These are phyloP conservation scores for Hirudo medicinalis DNA, from an alignment of 1,140 invertebrate genomes.

Conservation along the genomic window DNA sequence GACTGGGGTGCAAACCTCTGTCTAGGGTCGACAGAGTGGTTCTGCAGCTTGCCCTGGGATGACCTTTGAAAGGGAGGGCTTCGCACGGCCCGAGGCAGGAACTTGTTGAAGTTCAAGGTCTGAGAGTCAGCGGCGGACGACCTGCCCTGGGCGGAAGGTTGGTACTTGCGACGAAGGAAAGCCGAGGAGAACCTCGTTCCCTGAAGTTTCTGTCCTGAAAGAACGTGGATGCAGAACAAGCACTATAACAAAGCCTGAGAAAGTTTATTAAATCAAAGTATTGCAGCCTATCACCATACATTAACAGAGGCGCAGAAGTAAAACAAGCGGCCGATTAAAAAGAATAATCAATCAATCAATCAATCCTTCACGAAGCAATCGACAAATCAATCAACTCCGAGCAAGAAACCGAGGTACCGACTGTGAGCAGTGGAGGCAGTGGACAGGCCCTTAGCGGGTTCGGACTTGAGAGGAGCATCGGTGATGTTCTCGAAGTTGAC, in stretches of 20 bases:
- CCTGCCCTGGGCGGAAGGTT: background rate
- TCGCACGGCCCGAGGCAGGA: background rate
- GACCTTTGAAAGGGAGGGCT: no score
- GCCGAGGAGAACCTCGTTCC: no score
- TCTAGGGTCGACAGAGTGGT: background rate
- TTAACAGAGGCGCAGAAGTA: background rate
- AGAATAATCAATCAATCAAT: background rate
- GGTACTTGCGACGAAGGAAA: no score
- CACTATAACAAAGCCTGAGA: no score
- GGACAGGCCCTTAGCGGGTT: background rate
- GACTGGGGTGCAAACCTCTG: background rate
- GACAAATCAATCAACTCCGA: no score
- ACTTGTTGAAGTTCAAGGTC: slow-evolving; percentile 11
- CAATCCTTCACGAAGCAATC: no score
- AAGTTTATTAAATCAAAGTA: no score
- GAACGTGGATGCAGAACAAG: no score
- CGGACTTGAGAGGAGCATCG: slow-evolving; percentile 42
- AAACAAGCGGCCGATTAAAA: background rate
- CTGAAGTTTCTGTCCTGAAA: no score
- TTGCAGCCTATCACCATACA: no score
- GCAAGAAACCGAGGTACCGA: background rate
- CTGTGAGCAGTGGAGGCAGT: background rate
- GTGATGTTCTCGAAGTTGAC: slow-evolving; percentile 71
- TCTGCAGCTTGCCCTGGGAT: background rate
- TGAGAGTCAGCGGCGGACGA: background rate